These are phyloP conservation scores for Halcyon badia DNA, from an alignment of 2,797 vertebrate genomes.

Conservation along the genomic window DNA sequence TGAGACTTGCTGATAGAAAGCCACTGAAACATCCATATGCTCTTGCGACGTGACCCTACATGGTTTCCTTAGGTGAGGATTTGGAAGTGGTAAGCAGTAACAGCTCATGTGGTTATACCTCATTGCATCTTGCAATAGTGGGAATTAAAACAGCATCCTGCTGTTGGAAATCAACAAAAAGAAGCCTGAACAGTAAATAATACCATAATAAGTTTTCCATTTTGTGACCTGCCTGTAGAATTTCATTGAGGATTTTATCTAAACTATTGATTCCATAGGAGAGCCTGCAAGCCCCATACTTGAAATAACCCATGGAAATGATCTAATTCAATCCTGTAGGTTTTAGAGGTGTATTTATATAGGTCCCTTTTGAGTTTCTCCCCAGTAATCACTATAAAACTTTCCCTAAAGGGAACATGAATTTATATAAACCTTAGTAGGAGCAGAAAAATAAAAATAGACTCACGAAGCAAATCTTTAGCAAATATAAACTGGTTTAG, in stretches of 20 bases:
- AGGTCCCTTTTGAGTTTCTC: constrained; percentile 14
- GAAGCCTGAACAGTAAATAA: not conserved
- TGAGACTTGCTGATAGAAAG: not conserved
- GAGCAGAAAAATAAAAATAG: not conserved
- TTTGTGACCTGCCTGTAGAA: not conserved
- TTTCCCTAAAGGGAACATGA: not conserved
- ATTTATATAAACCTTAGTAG: not conserved
- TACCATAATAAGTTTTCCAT: not conserved
- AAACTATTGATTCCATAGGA: not conserved
- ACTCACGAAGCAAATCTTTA: not conserved
- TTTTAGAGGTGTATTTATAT: not conserved
- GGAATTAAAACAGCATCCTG: not conserved
- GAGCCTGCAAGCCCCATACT: not conserved
- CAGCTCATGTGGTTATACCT: not conserved
- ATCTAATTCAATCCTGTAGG: not conserved
- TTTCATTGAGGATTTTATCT: not conserved
- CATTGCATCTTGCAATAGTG: not conserved
- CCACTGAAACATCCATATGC: not conserved
- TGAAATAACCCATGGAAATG: not conserved
- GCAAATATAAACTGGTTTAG: not conserved
- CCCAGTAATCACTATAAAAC: constrained; percentile 11
- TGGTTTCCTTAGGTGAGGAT: not conserved
- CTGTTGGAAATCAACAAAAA: not conserved
- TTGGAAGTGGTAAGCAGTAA: not conserved
- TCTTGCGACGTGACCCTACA: not conserved